These are phyloP conservation scores for Eumacrocentrus americanus DNA, from an alignment of 2,888 invertebrate species.

Conservation along the genomic window DNA sequence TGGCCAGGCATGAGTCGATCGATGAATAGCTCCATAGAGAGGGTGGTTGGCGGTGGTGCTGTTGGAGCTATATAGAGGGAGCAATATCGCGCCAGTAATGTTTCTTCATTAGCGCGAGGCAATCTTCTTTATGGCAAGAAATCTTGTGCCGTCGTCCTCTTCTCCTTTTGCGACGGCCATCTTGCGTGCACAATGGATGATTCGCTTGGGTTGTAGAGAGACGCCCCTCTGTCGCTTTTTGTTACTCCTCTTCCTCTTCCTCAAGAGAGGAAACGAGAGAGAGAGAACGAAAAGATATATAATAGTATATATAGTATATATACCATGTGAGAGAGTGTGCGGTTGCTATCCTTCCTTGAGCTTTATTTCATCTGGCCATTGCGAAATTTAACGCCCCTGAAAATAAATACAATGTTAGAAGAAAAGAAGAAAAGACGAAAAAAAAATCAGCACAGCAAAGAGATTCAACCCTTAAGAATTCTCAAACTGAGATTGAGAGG, in stretches of 20 bases:
- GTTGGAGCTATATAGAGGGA: conserved; percentile 27
- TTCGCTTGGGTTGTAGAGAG: conserved; percentile 39
- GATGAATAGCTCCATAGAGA: conserved; percentile 4
- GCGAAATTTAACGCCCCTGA: conserved; percentile 43
- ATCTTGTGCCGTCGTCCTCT: conserved; percentile 49
- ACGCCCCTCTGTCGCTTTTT: conserved; percentile 26
- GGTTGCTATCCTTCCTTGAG: conserved; percentile 14
- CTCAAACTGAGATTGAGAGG: conserved; percentile 26
- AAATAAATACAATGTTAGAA: conserved; percentile 42
- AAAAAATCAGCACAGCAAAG: no score
- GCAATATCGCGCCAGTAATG: conserved; percentile 56
- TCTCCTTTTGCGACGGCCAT: conserved; percentile 45
- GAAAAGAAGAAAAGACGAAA: conserved; percentile 24
- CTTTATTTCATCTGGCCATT: conserved; percentile 37
- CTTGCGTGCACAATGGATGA: conserved; percentile 48
- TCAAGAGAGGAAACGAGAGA: no score
- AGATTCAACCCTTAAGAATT: conserved; percentile 1
- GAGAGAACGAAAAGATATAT: conserved; percentile 2
- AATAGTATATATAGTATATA: neutral
- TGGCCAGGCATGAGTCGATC: conserved; percentile 4
- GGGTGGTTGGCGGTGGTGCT: neutral
- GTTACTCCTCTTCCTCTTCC: conserved; percentile 26
- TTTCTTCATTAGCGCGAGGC: conserved; percentile 57
- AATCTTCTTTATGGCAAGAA: conserved; percentile 59
- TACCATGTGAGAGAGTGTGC: conserved; percentile 19